Percentiles rank a stretch among this genome's conserved stretches.
These are phyloP conservation scores for Drosophila nannoptera DNA, from an alignment of 1,140 invertebrate genomes.

Conservation along the genomic window DNA sequence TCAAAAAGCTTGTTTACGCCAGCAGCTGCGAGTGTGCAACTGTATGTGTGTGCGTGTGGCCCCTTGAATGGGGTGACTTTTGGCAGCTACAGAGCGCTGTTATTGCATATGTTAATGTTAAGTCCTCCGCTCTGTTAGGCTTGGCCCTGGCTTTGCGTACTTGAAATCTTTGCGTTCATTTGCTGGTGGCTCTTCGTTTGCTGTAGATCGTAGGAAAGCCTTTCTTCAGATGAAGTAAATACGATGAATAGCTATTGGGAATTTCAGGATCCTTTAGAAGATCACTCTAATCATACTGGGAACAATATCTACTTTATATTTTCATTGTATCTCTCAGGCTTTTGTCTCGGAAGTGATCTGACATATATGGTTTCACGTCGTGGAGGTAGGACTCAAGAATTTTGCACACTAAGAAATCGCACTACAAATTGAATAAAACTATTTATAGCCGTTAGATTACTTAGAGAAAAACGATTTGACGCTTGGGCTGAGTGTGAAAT, in stretches of 20 bases:
- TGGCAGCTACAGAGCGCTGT: constrained; percentile 42
- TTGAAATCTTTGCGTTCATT: constrained; percentile 64
- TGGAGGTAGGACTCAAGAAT: no score
- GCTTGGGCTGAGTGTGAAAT: neutral
- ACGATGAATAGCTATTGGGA: neutral
- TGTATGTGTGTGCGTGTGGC: neutral
- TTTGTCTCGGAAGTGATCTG: no score
- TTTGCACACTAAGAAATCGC: no score
- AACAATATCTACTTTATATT: no score
- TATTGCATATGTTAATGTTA: constrained; percentile 22
- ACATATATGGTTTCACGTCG: no score
- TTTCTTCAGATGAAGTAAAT: constrained; percentile 2
- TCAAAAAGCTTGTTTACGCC: constrained; percentile 43
- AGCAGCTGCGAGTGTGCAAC: neutral
- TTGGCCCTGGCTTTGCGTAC: constrained; percentile 40
- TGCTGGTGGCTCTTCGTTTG: constrained; percentile 49
- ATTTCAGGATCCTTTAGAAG: no score
- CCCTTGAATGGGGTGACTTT: constrained; percentile 32
- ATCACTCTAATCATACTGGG: no score
- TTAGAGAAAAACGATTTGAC: constrained; percentile 3
- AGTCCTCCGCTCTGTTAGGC: constrained; percentile 57
- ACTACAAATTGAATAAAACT: neutral
- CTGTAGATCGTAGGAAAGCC: constrained; percentile 51
- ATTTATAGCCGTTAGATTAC: constrained; percentile 6
- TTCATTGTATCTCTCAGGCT: no score